Conservation (phyloP, 2,113 vertebrate genomes). For the Crotalus tigris region DNA sequence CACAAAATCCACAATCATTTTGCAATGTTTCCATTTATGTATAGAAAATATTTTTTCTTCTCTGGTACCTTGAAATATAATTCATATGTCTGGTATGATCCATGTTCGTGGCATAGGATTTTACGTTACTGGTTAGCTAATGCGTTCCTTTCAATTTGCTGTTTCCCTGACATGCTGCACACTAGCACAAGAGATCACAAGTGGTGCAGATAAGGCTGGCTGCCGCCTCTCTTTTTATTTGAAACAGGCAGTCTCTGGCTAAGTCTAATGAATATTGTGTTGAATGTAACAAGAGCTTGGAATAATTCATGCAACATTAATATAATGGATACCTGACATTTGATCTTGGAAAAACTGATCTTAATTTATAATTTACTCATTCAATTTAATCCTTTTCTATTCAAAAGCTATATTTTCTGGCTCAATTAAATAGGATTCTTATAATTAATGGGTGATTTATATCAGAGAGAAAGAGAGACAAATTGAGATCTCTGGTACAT, state of each 20-base stretch:
- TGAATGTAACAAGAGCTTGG: slow-evolving; percentile 40
- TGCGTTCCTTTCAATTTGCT: neutral
- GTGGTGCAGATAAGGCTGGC: neutral
- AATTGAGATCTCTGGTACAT: neutral
- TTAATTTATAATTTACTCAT: neutral
- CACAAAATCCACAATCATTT: slow-evolving; percentile 3
- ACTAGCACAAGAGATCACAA: neutral
- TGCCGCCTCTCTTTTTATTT: slow-evolving; percentile 13
- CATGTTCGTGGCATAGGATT: neutral
- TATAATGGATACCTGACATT: slow-evolving; percentile 40
- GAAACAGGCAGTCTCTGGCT: slow-evolving; percentile 36
- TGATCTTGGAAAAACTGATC: slow-evolving; percentile 41
- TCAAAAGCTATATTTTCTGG: neutral
- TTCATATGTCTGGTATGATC: neutral
- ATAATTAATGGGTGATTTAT: neutral
- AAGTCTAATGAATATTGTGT: slow-evolving; percentile 47
- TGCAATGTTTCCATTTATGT: neutral
- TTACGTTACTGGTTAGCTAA: neutral
- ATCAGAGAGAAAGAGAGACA: neutral
- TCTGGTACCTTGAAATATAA: neutral
- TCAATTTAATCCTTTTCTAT: neutral
- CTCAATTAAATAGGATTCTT: neutral
- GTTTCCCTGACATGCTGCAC: slow-evolving; percentile 1
- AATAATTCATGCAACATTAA: slow-evolving; percentile 43
- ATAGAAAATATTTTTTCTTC: neutral